Evolutionary conservation across 2,888 invertebrate species (phyloP).

Genomic region (Tubulanus polymorphus): DNA sequence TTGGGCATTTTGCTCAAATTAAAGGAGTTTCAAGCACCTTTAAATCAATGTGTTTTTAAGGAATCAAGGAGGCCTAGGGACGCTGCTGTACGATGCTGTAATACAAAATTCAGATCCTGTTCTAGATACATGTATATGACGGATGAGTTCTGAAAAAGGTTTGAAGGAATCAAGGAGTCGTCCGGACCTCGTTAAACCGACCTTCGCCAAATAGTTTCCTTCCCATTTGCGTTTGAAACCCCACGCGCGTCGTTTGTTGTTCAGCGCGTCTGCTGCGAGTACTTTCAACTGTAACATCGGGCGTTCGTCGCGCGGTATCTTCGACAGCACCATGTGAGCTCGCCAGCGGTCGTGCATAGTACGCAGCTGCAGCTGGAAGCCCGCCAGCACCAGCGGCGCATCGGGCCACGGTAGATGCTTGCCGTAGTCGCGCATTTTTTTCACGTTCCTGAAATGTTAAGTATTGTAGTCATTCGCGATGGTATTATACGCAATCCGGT

Average conservation of each 20-base stretch:
- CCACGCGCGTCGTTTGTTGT: constrained; percentile 63
- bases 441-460: constrained; percentile 32
- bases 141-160: no score
- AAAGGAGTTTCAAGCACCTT: no score
- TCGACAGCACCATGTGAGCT: constrained; percentile 78
- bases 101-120: no score
- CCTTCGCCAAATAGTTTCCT: constrained; percentile 73
- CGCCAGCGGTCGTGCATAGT: constrained; percentile 65
- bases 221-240: constrained; percentile 77
- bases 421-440: constrained; percentile 63
- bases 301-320: constrained; percentile 79
- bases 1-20: no score
- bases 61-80: no score
- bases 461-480: no score
- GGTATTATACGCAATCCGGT: no score
- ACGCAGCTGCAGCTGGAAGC: constrained; percentile 57
- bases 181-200: no score
- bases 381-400: constrained; percentile 67
- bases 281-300: constrained; percentile 79
- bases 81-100: no score
- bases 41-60: no score
- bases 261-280: constrained; percentile 69
- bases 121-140: no score
- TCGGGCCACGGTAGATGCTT: constrained; percentile 78
- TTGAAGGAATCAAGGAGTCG: no score